These are phyloP conservation scores for Urosaurus nigricauda DNA, from an alignment of 2,797 vertebrate genomes.

Conservation along the genomic window DNA sequence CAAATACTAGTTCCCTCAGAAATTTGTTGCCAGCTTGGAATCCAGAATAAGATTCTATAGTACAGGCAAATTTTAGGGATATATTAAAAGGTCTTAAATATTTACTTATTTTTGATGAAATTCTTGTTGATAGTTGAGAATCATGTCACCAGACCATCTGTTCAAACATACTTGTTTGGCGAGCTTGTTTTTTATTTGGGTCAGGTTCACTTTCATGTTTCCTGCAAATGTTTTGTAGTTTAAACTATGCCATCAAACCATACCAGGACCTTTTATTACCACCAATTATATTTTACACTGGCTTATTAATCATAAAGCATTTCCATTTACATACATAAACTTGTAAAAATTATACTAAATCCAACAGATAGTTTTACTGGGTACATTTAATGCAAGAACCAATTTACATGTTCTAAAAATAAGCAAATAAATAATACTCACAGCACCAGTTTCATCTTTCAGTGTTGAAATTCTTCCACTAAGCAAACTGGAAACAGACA, in stretches of 20 bases:
- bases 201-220: not conserved
- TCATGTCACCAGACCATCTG: not conserved
- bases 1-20: not conserved
- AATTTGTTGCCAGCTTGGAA: not conserved
- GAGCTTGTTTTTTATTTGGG: not conserved
- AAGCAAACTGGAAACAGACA: constrained; percentile 88
- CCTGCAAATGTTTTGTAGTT: not conserved
- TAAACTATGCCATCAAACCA: not conserved
- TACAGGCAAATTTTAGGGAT: not conserved
- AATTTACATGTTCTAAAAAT: constrained; percentile 10
- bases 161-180: not conserved
- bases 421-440: constrained; percentile 81
- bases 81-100: not conserved
- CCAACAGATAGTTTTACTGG: not conserved
- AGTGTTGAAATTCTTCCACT: constrained; percentile 99
- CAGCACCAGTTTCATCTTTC: constrained; percentile 99
- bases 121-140: not conserved
- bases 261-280: not conserved
- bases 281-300: not conserved
- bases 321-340: not conserved
- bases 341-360: constrained; percentile 11
- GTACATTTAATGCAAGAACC: constrained; percentile 20
- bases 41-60: not conserved
- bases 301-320: not conserved
- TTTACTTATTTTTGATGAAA: not conserved